Evolutionary conservation across 2,797 vertebrate genomes (phyloP), one percentile per base, ranked within the genome.

Genomic region (Cichlasoma orientale): DNA sequence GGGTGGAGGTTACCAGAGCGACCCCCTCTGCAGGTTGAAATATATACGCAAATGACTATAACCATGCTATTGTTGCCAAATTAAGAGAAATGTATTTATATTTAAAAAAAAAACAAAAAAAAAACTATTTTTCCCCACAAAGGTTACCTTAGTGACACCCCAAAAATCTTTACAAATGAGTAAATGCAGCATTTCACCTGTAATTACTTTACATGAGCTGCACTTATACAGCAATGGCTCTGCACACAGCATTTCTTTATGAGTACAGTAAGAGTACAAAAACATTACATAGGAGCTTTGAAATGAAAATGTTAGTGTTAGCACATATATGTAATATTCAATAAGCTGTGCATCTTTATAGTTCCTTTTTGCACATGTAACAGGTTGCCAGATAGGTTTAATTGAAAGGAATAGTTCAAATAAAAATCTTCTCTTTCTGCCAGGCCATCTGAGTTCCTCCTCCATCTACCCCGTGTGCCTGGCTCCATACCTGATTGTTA

Each of bases 391-490:
- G 61, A 7, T 47, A 41, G 41, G 23, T 66, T 47, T 66, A 47
- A 66, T 27, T 58, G 31, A 36, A 58, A 58, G 41, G 19, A 58
- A 58, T 47, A 47, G 44, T 21, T 16, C 13, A 50, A 29, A 68
- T 16, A 50, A 50, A 50, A 68, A 68, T 19, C 56, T 54, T 79
- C 13, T 55, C n/a, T 58, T 77, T 63, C 19, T 63, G 27, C 27
- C 68, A 99, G 98, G 98, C 77, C 98, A 99, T 84, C 95, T 99
- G 82, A 99, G 98, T 84, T 99, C 98, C 83, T 99, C 98, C 8
- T 99, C 98, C 4, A 99, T 99, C 93, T 99, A 99, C 88, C 98
- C 98, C 1, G 98, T 99, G 72, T 99, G 98, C 91, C 96, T 99
- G 88, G 98, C 98, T 29, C 98, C 98, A 0, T 99, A 99, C 79